These are phyloP conservation scores for Drosophila parvula DNA, from an alignment of 1,140 invertebrate species.

Conservation along the genomic window DNA sequence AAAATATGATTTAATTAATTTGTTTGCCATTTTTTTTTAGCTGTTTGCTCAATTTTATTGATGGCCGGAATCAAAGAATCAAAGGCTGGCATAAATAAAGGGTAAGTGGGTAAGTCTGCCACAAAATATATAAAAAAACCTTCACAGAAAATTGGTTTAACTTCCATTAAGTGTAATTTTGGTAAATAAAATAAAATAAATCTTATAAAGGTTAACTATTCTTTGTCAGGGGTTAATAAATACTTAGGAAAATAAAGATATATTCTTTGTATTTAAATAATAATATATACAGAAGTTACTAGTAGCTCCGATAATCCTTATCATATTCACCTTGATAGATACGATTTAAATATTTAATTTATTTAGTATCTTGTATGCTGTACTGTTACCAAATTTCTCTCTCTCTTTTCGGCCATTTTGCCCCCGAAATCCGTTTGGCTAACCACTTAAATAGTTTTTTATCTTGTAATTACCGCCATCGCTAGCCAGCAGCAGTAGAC, in stretches of 20 bases:
- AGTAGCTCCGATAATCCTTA: no score
- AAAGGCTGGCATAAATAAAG: not conserved
- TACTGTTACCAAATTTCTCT: not conserved
- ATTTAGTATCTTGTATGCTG: not conserved
- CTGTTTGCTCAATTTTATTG: slow-evolving; percentile 44
- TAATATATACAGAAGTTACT: no score
- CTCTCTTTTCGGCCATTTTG: not conserved
- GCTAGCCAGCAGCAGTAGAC: slow-evolving; percentile 64
- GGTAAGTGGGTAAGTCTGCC: not conserved
- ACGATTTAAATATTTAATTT: not conserved
- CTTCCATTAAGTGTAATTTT: not conserved
- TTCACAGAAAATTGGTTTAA: not conserved
- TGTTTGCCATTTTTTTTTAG: slow-evolving; percentile 58
- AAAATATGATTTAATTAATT: slow-evolving; percentile 79
- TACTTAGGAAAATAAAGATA: no score
- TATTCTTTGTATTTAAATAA: no score
- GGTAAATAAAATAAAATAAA: no score
- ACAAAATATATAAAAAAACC: no score
- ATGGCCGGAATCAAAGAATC: slow-evolving; percentile 1
- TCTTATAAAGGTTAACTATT: no score
- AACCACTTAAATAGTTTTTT: slow-evolving; percentile 80
- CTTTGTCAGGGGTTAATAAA: no score
- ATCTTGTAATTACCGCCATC: slow-evolving; percentile 80
- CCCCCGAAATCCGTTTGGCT: slow-evolving; percentile 20
- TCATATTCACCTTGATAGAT: not conserved